These are phyloP conservation scores for Antennarius striatus DNA, from an alignment of 2,113 vertebrate species.

Conservation along the genomic window DNA sequence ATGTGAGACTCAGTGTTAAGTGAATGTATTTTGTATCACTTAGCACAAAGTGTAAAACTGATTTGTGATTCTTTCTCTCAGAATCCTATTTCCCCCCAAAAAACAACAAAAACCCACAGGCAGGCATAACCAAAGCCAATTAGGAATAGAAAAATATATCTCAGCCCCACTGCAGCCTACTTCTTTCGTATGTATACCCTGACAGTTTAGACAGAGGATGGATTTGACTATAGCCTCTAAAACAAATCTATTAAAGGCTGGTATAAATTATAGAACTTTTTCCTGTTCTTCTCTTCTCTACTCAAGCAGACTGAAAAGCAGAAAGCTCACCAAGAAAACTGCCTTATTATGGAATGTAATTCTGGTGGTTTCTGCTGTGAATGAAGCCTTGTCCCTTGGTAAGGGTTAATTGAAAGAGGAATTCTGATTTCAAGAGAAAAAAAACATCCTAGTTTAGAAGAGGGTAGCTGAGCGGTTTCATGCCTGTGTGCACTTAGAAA, in stretches of 20 bases:
- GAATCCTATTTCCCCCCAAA: constrained; percentile 18
- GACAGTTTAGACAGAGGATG: constrained; percentile 47
- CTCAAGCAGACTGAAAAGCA: constrained; percentile 6
- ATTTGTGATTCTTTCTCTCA: constrained; percentile 21
- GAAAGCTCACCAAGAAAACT: constrained; percentile 41
- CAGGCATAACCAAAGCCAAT: constrained; percentile 45
- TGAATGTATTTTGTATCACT: constrained; percentile 45
- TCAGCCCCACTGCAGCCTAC: neutral
- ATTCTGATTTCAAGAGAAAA: constrained; percentile 44
- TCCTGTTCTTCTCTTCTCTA: constrained; percentile 45
- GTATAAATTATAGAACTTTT: constrained; percentile 44
- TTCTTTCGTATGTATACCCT: constrained; percentile 52
- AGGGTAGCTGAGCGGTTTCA: constrained; percentile 37
- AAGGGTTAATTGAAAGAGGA: constrained; percentile 46
- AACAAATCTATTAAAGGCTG: constrained; percentile 51
- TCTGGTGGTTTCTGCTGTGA: constrained; percentile 37
- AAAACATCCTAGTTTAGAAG: constrained; percentile 31
- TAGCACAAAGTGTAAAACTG: constrained; percentile 41
- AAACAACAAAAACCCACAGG: constrained; percentile 22
- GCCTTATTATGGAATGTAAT: constrained; percentile 34
- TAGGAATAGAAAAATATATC: constrained; percentile 48
- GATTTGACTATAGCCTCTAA: constrained; percentile 59
- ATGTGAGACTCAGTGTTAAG: constrained; percentile 42
- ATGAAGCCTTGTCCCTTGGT: constrained; percentile 40
- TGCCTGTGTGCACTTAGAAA: constrained; percentile 13